A percentile compares a stretch with the other conserved stretches of the same genome.
phyloP scores from a whole-genome alignment of 2,888 invertebrate species.

The Drosophila paracracens region DNA sequence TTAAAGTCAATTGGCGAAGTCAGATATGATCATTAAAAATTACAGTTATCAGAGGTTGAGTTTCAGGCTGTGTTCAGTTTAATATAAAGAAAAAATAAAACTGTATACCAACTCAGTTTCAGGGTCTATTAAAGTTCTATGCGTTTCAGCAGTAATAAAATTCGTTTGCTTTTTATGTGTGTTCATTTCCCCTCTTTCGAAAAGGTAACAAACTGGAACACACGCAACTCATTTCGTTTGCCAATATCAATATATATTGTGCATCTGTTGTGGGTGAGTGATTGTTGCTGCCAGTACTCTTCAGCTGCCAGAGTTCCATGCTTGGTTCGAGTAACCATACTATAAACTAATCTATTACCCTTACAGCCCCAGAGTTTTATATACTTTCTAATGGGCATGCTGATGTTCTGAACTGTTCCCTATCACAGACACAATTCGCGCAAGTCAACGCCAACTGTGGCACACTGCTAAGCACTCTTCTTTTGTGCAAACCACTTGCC shows the following conservation, averaged over 20 bases:
- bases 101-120: not conserved
- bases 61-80: not conserved
- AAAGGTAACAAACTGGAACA: not conserved
- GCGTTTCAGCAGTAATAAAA: not conserved
- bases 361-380: constrained; percentile 33
- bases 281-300: constrained; percentile 18
- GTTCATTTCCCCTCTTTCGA: not conserved
- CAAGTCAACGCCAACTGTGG: constrained; percentile 29
- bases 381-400: constrained; percentile 64
- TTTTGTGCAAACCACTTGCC: constrained; percentile 9
- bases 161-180: not conserved
- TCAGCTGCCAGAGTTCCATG: constrained; percentile 28
- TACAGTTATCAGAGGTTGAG: not conserved
- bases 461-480: constrained; percentile 35
- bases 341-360: constrained; percentile 5
- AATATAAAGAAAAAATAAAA: not conserved
- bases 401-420: constrained; percentile 45
- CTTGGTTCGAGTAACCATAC: not conserved
- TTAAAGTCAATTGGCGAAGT: not conserved
- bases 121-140: not conserved
- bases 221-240: not conserved
- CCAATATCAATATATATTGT: constrained; percentile 13
- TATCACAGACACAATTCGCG: constrained; percentile 11
- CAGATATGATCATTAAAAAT: not conserved
- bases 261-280: not conserved